Conservation (phyloP, 2,113 vertebrate species). For the Lophura nycthemera region DNA sequence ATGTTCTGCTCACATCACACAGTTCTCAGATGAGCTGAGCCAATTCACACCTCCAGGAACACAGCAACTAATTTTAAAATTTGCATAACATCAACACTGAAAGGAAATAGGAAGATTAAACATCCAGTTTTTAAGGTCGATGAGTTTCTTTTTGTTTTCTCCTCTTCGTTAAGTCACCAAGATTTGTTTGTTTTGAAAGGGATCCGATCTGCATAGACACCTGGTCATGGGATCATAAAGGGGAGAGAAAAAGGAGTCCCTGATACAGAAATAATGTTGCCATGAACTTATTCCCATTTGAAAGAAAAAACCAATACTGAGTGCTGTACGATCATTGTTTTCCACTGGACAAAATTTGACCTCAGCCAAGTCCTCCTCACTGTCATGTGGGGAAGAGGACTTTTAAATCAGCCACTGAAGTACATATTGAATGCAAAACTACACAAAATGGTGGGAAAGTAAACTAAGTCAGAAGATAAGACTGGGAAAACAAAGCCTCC, state of each 20-base stretch:
- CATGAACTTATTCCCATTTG: neutral
- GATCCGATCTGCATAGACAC: neutral
- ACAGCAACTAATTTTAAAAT: neutral
- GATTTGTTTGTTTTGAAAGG: conserved; percentile 1
- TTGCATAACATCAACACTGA: neutral
- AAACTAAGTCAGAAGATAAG: conserved; percentile 41
- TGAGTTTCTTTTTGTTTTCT: neutral
- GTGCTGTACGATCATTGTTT: neutral
- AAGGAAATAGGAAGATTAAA: neutral
- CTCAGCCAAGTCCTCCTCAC: neutral
- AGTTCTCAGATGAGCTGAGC: neutral
- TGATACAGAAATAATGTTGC: neutral
- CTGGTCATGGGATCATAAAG: neutral
- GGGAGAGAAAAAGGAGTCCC: neutral
- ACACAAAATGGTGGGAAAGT: conserved; percentile 20
- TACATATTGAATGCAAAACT: neutral
- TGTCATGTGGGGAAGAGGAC: neutral
- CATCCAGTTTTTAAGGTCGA: neutral
- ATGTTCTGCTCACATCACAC: neutral
- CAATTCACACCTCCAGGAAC: neutral
- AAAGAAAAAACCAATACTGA: neutral
- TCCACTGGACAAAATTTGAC: neutral
- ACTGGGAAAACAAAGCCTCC: neutral
- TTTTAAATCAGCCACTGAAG: neutral
- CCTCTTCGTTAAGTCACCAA: neutral